Percentiles rank a stretch among this genome's conserved stretches.
Conservation (phyloP, 37 sponge, comb jelly and placozoan species). For the Chondrosia reniformis region DNA sequence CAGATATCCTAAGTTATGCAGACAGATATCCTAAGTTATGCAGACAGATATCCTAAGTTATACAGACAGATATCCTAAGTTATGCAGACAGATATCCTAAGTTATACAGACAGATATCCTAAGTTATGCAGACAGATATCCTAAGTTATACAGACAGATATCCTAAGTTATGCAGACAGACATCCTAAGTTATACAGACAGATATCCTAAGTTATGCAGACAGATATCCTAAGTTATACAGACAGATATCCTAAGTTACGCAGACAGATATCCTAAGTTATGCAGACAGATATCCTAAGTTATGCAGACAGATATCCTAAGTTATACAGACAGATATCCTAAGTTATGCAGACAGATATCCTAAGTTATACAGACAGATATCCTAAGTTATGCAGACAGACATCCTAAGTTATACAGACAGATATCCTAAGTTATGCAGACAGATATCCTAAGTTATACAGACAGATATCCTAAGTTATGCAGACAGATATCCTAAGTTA, state of each 20-base stretch:
- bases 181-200: constrained; percentile 1
- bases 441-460: constrained; percentile 6
- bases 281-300: constrained; percentile 13
- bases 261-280: constrained; percentile 14
- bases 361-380: constrained; percentile 8
- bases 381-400: neutral
- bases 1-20: constrained; percentile 6
- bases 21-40: constrained; percentile 15
- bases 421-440: constrained; percentile 11
- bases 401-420: constrained; percentile 1
- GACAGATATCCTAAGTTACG: constrained; percentile 14
- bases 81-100: constrained; percentile 10
- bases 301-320: constrained; percentile 10
- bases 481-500: constrained; percentile 14
- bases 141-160: constrained; percentile 8
- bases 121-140: neutral
- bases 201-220: constrained; percentile 11
- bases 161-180: neutral
- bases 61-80: constrained; percentile 13
- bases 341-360: neutral
- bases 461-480: constrained; percentile 15
- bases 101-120: constrained; percentile 13
- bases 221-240: constrained; percentile 6
- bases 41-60: constrained; percentile 14
- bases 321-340: constrained; percentile 13